Evolutionary conservation across 2,113 vertebrate genomes (phyloP).

Genomic region (Hymenochirus boettgeri): DNA sequence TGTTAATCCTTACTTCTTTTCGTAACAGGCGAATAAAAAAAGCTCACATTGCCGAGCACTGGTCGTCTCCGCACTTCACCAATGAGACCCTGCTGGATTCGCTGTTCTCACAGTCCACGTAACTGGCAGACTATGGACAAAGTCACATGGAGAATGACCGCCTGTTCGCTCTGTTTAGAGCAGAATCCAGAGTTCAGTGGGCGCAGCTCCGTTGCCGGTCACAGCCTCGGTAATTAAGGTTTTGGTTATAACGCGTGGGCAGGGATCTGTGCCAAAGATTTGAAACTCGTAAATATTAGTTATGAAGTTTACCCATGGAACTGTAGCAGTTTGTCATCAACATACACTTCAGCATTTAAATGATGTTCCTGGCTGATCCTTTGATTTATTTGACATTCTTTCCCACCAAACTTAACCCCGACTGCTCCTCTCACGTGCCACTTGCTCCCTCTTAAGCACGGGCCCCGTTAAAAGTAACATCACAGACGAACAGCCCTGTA

Average conservation of each 20-base stretch:
- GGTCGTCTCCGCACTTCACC: slow-evolving; percentile 94
- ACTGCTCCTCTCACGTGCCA: slow-evolving; percentile 46
- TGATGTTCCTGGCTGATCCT: slow-evolving; percentile 86
- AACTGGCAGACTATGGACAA: slow-evolving; percentile 97
- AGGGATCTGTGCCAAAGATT: no score
- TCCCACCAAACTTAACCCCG: slow-evolving; percentile 84
- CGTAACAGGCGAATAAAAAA: slow-evolving; percentile 67
- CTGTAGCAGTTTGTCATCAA: no score
- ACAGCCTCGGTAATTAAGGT: slow-evolving; percentile 93
- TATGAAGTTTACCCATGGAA: no score
- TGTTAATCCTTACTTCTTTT: no score
- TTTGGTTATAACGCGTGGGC: no score
- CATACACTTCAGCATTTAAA: no score
- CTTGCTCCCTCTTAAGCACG: slow-evolving; percentile 54
- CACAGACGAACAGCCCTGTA: no score
- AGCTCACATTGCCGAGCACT: slow-evolving; percentile 92
- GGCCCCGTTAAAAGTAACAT: slow-evolving; percentile 48
- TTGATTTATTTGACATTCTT: slow-evolving; percentile 91
- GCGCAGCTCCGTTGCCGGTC: slow-evolving; percentile 82
- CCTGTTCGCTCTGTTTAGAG: slow-evolving; percentile 76
- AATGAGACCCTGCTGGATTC: slow-evolving; percentile 93
- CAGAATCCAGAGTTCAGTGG: slow-evolving; percentile 89
- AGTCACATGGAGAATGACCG: slow-evolving; percentile 85
- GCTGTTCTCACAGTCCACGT: slow-evolving; percentile 94
- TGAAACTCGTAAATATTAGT: no score